Evolutionary conservation across 2,113 vertebrate species (phyloP).

Genomic region (Steatornis caripensis): DNA sequence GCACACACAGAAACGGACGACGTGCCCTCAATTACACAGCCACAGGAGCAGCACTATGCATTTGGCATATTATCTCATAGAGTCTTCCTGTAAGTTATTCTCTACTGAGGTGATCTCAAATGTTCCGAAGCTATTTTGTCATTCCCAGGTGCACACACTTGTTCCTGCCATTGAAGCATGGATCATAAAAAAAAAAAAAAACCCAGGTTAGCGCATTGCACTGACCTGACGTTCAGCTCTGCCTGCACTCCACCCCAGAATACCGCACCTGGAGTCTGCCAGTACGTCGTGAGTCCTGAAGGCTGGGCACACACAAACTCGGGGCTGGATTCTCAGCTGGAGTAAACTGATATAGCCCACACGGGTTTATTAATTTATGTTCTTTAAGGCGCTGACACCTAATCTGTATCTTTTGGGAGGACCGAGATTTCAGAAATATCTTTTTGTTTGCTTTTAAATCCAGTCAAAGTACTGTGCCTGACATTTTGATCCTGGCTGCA

Average conservation of each 20-base stretch:
- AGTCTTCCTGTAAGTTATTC: neutral
- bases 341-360: neutral
- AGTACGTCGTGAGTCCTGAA: neutral
- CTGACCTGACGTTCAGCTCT: neutral
- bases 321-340: neutral
- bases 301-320: neutral
- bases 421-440: neutral
- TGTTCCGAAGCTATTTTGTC: neutral
- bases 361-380: neutral
- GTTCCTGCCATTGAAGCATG: neutral
- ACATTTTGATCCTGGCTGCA: neutral
- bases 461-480: neutral
- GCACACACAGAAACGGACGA: neutral
- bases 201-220: neutral
- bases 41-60: neutral
- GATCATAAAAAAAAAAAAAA: neutral
- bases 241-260: neutral
- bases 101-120: neutral
- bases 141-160: neutral
- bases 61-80: neutral
- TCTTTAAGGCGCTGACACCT: neutral
- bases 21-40: fast-evolving
- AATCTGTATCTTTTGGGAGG: neutral
- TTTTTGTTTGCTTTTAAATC: neutral
- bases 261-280: neutral